Base-by-base conservation (phyloP, 2,113 vertebrate genomes). In the Indri indri region DNA sequence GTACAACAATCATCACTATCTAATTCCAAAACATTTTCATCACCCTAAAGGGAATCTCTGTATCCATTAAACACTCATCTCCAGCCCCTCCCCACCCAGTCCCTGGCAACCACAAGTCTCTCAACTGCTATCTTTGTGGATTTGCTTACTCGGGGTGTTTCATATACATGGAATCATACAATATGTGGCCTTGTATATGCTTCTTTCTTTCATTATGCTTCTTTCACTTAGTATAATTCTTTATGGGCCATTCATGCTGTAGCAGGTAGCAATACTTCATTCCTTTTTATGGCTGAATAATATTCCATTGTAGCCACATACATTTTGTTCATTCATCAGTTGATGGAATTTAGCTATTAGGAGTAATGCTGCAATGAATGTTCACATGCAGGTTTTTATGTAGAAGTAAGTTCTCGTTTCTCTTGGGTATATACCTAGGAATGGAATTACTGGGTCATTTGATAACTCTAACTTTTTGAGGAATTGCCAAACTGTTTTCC, bases 21-120 rank as follows among this genome's bases (percentile, higher is more conserved):
- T 86, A 40, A 85, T 97, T 91, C 42, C 52, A 71, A 37, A 89
- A 84, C 18, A 76, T 88, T 91, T 88, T 88, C 37, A 74, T 94
- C 42, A 54, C 34, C 47, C 22, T 8, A 0, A 16, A 88, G 81
- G 54, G 54, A 86, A 89, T 85, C 63, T 42, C 61, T 59, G 10
- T 47, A 74, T 6, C 23, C 34, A 50, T 68, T 84, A 77, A 90
- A 76, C 14, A 47, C 6, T 86, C 70, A 89, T 70, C 16, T 47
- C 23, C 63, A 8, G 22, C 14, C 18, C 10, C 22, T 42, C 20
- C 68, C 4, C 8, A 16, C 5, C 66, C 22, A 73, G 5, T 7
- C 30, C 25, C 40, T 83, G n/a, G 20, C 66, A 97, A 68, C 79
- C 52, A 40, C 90, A 81, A 68, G 47, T 68, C 40, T 65, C 40